These are phyloP conservation scores for Nephrotoma appendiculata DNA, from an alignment of 2,888 invertebrate species.

Conservation along the genomic window DNA sequence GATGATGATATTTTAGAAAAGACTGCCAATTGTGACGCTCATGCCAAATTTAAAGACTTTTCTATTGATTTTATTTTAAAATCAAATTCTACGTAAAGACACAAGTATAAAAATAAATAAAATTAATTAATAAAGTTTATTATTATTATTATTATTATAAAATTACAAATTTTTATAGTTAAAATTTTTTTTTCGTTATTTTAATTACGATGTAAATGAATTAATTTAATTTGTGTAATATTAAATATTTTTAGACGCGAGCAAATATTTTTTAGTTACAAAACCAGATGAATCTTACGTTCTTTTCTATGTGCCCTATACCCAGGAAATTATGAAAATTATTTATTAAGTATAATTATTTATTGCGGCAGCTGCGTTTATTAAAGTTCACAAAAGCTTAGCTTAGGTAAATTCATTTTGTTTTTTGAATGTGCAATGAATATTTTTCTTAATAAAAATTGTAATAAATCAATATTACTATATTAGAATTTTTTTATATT, in stretches of 20 bases:
- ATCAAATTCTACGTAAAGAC: constrained; percentile 7
- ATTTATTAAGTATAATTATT: not conserved
- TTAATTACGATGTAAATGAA: not conserved
- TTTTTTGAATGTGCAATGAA: not conserved
- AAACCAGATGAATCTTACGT: not conserved
- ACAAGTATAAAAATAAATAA: not conserved
- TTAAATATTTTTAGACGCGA: not conserved
- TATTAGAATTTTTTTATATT: no score
- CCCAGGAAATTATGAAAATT: not conserved
- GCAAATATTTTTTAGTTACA: not conserved
- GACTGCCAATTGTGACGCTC: constrained; percentile 22
- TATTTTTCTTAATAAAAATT: not conserved
- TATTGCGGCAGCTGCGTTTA: not conserved
- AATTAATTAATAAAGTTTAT: not conserved
- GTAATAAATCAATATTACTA: no score
- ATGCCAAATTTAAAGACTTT: constrained; percentile 34
- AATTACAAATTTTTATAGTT: not conserved
- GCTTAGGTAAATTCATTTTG: not conserved
- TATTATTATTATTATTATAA: not conserved
- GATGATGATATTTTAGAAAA: constrained; percentile 6
- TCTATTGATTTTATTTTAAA: constrained; percentile 31
- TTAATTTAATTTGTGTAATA: not conserved
- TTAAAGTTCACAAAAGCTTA: not conserved
- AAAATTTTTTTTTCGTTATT: not conserved
- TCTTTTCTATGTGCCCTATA: not conserved